These are phyloP conservation scores for Nomada goodeniana DNA, from an alignment of 2,888 invertebrate genomes.

Conservation along the genomic window DNA sequence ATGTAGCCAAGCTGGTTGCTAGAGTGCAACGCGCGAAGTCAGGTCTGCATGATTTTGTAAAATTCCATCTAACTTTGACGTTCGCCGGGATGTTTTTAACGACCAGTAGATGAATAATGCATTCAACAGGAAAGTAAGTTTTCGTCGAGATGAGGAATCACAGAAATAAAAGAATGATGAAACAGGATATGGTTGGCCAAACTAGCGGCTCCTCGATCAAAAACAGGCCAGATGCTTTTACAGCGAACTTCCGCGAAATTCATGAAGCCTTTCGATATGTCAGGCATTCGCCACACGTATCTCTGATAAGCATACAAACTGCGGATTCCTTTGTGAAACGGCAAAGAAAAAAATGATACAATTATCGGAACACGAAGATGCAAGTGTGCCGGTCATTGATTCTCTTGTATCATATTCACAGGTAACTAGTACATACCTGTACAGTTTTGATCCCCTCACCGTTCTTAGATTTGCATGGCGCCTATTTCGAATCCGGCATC, in stretches of 20 bases:
- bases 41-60: no score
- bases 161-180: neutral
- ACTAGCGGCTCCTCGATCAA: neutral
- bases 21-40: neutral
- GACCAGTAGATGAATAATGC: no score
- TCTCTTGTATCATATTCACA: no score
- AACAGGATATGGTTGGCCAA: neutral
- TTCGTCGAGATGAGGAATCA: neutral
- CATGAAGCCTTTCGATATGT: neutral
- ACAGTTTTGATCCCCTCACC: no score
- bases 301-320: neutral
- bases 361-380: neutral
- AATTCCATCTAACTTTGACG: neutral
- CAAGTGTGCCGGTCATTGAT: neutral
- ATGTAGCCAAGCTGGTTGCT: neutral
- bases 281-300: neutral
- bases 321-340: neutral
- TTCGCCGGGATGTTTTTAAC: neutral
- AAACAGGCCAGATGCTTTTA: neutral
- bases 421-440: no score
- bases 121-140: no score
- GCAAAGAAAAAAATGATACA: neutral
- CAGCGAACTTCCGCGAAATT: neutral
- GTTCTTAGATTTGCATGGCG: no score
- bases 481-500: no score